Percentiles rank a stretch among this genome's conserved stretches.
phyloP scores from a whole-genome alignment of 1,140 invertebrate species.

The Drosophila lini region DNA sequence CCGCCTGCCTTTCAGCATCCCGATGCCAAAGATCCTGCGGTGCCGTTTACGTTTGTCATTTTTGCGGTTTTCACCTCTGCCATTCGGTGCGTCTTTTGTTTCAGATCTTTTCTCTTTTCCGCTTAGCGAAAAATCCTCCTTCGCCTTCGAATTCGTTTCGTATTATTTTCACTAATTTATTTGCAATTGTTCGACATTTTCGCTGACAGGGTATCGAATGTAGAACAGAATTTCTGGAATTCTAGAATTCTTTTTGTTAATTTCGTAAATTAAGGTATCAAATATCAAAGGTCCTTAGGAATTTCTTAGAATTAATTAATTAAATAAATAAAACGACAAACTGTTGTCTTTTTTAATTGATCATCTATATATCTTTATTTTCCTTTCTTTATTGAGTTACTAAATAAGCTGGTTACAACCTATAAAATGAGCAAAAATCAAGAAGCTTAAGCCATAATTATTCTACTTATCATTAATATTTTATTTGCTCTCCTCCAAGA shows the following conservation, averaged over 20 bases:
- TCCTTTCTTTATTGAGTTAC: not conserved
- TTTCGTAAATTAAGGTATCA: constrained; percentile 32
- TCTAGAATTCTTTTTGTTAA: not conserved
- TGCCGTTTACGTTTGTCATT: constrained; percentile 78
- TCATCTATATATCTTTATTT: too few relatives aligned
- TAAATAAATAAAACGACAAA: not conserved
- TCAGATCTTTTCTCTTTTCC: constrained; percentile 18
- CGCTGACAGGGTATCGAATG: constrained; percentile 11
- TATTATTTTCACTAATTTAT: constrained; percentile 69
- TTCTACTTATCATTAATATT: not conserved
- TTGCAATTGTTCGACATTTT: constrained; percentile 46
- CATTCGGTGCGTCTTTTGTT: constrained; percentile 44
- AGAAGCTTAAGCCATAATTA: not conserved
- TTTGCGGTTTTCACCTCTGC: constrained; percentile 60
- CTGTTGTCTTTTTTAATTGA: not conserved
- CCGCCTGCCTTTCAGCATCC: constrained; percentile 11
- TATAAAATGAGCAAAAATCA: not conserved
- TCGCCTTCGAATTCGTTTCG: constrained; percentile 46
- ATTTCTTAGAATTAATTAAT: not conserved
- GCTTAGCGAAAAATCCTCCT: constrained; percentile 29
- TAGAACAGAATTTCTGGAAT: constrained; percentile 30
- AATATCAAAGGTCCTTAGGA: not conserved
- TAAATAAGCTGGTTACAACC: too few relatives aligned
- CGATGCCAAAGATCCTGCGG: constrained; percentile 45
- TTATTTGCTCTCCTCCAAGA: not conserved